Evolutionary conservation across 35 echinoderm and acorn worm species (phyloP), one percentile per base, ranked within the genome.

Genomic region (Stichopus chloronotus): DNA sequence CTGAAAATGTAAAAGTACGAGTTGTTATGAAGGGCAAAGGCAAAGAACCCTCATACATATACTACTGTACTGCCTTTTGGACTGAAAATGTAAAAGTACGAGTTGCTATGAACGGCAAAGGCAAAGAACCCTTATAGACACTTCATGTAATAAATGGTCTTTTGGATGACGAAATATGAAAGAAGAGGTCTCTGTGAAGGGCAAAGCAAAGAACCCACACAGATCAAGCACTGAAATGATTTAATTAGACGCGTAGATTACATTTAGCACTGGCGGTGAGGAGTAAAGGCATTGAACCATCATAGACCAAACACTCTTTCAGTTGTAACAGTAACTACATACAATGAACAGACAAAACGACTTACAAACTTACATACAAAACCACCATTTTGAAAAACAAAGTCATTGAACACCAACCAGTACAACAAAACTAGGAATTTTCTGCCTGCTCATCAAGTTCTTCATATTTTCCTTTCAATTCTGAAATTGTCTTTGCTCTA

Each of bases 391-490:
- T 71, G 11, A 71, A 4, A 4, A 71, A 71, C 65, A 4, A 71
- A 71, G n/a, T n/a, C 11, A 25, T 21, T 78, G 6, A 6, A 9
- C 52, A 7, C 52, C 20, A 78, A 25, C 16, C 6, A 78, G 16
- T 21, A 14, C 7, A 7, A 21, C 12, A 78, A 25, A 78, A 6
- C n/a, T 78, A 78, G 76, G 21, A 25, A 21, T 78, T 78, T 9
- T 82, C 17, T 53, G 5, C 24, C 16, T 82, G 24, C 7, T 57
- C 58, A 87, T 87, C 84, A 87, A 61, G 84, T 43, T 87, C 56
- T 11, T 59, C 56, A 23, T 87, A 87, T 7, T 65, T 87, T 6
- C 6, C 57, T 59, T 57, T 87, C 84, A 87, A 65, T 65, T 87
- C 56, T 22, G 53, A 19, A n/a, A 87, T 57, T 57, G 84, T 87